Base-by-base conservation (phyloP, 1,140 invertebrate genomes). In the Tachypleus tridentatus region DNA sequence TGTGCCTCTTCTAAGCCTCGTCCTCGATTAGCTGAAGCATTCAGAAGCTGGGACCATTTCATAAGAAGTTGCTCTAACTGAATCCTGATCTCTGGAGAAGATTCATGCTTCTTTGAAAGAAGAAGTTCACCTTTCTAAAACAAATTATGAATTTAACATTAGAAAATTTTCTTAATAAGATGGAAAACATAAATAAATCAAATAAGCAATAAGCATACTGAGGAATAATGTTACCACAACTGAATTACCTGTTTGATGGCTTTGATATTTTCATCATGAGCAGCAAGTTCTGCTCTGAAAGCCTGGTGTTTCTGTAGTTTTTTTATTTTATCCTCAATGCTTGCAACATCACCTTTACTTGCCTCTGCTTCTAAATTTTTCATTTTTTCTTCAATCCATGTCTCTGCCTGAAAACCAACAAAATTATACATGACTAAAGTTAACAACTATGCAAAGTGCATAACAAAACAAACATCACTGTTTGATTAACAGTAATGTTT, bases 261-360 rank as follows among this genome's bases (percentile, higher is more conserved):
- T 60, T 87, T 83, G 56, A 99, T 90, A 64, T 89, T 82, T 8
- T 86, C 84, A 67, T 89, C 84, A 79, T 98, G 95, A 7, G 93
- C 92, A 0, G 86, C 80, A 53, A 98, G 80, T 77, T 98, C 95
- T 0, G 93, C 93, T 75, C 97, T 89, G 79, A 98, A 97, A 0
- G 94, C 93, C 79, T 98, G 95, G 77, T 98, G 93, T 75, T 97
- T 97, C 77, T 98, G 92, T n/a, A 98, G 79, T 74, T 93, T 92
- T 78, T 95, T 96, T 73, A 98, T 80, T 73, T 83, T 83, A 60
- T 81, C 80, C 65, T 81, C 76, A 50, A 83, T 70, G 62, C 70
- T 73, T 5, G 72, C 72, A 47, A 71, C 70, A 9, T 76, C 72
- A 82, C 85, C 4, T 87, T 85, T 74, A 90, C 86, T 0, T 10